Base-by-base conservation (phyloP, 1,140 invertebrate genomes). In the Apis dorsata region DNA sequence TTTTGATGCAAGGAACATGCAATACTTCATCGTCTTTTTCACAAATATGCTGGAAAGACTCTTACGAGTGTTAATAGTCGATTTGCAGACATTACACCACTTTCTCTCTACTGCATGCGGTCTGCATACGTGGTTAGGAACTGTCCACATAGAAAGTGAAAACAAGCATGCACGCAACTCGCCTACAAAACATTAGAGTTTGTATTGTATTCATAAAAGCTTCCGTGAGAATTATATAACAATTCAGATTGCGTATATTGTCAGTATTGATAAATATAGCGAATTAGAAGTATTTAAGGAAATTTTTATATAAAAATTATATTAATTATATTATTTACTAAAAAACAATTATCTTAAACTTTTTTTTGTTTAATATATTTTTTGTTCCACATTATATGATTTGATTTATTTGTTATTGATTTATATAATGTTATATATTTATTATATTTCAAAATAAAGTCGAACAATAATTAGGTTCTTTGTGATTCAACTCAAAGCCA, bases 61-160 rank as follows among this genome's bases (percentile, higher is more conserved):
- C 34, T 34, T 34, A 57, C 3, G 28, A 19, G 0, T 12, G 19
- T 7, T 53, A 15, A 28, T 2, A n/a, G 11, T 72, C 24, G n/a
- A 11, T 73, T 69, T 15, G 21, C 19, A 28, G 13, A 55, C 28
- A 34, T 57, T 57, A 51, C 66, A 2, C 71, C 75, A 90, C 90
- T 91, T 91, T 91, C 91, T 84, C 88, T 75, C 5, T 28, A 53
- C 78, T 85, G 85, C 86, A 88, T 85, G 85, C 78, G 79, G 60
- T 83, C 79, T 88, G 79, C 81, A 84, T 73, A 84, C 78, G 68
- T 68, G 77, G 55, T 69, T 86, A 88, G 88, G 89, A 86, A 44
- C 34, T 44, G 85, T 77, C 83, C 81, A 83, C 81, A 75, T 87
- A 88, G 91, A 91, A 91, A 91, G 91, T 91, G 90, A 91, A 91